Conservation (phyloP, 2,113 vertebrate genomes). For the Taxidea taxus region DNA sequence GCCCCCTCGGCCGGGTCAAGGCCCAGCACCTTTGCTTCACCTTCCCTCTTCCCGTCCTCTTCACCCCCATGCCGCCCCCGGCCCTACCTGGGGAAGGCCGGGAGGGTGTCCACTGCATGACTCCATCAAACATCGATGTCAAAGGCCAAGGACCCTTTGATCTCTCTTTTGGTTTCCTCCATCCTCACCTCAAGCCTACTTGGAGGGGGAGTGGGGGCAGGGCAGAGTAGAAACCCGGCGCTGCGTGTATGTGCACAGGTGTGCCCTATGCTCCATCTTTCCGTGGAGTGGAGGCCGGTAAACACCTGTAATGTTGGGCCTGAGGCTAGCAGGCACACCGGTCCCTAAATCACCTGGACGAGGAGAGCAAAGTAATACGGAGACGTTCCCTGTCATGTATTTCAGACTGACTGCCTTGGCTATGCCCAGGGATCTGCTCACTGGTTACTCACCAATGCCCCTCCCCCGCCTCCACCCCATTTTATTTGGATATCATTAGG, state of each 20-base stretch:
- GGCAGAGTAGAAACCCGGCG: background rate
- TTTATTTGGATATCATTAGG: background rate
- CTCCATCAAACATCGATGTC: background rate
- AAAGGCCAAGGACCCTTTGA: background rate
- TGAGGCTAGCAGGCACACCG: background rate
- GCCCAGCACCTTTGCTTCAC: background rate
- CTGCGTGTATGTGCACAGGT: background rate
- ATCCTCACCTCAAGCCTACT: background rate
- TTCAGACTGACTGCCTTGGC: background rate
- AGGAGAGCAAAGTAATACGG: background rate
- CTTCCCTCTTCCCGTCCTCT: too few relatives aligned
- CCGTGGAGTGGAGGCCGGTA: accelerated
- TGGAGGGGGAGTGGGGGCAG: background rate
- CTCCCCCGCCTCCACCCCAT: background rate
- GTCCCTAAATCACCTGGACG: background rate
- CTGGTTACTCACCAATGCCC: background rate
- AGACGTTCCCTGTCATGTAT: too few relatives aligned
- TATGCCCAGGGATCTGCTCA: background rate
- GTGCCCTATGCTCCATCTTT: background rate
- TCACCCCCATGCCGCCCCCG: accelerated
- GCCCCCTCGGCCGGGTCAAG: background rate
- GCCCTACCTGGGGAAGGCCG: too few relatives aligned
- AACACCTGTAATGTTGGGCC: background rate
- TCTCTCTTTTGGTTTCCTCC: background rate
- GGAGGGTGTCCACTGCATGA: background rate